phyloP scores from a whole-genome alignment of 2,888 invertebrate genomes.

The Branchipolynoe longqiensis region DNA sequence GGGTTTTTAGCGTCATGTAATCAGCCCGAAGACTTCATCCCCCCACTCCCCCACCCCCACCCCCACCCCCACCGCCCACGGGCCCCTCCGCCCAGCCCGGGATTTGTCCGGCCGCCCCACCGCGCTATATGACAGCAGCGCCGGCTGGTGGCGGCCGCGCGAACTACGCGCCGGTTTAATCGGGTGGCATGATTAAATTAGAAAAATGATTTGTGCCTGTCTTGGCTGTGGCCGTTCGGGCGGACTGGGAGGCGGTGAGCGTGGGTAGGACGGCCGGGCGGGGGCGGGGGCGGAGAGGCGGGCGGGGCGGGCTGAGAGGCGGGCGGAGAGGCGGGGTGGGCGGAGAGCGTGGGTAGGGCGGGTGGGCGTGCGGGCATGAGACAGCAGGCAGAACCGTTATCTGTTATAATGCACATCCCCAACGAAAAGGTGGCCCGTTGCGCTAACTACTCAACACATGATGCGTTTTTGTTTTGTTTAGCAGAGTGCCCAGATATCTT shows the following conservation, averaged over 20 bases:
- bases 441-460: too few species aligned
- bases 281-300: not conserved
- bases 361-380: too few species aligned
- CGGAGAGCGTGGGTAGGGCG: too few species aligned
- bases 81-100: not conserved
- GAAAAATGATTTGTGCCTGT: constrained; percentile 36
- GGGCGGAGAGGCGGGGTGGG: not conserved
- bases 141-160: constrained; percentile 18
- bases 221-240: not conserved
- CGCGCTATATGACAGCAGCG: constrained; percentile 23
- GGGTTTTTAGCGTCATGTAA: constrained; percentile 46
- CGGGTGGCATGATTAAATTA: constrained; percentile 46
- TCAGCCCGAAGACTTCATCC: constrained; percentile 53
- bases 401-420: too few species aligned
- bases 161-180: not conserved
- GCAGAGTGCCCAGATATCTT: too few species aligned
- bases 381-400: too few species aligned
- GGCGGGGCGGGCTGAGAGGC: not conserved
- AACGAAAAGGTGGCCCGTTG: too few species aligned
- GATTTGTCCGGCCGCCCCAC: constrained; percentile 28
- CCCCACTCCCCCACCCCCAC: too few species aligned
- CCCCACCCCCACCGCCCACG: not conserved
- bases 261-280: constrained; percentile 1
- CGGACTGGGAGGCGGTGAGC: not conserved
- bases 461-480: too few species aligned